A percentile compares a stretch with the other conserved stretches of the same genome.
Conservation (phyloP, 2,797 vertebrate species). For the Champsocephalus gunnari region DNA sequence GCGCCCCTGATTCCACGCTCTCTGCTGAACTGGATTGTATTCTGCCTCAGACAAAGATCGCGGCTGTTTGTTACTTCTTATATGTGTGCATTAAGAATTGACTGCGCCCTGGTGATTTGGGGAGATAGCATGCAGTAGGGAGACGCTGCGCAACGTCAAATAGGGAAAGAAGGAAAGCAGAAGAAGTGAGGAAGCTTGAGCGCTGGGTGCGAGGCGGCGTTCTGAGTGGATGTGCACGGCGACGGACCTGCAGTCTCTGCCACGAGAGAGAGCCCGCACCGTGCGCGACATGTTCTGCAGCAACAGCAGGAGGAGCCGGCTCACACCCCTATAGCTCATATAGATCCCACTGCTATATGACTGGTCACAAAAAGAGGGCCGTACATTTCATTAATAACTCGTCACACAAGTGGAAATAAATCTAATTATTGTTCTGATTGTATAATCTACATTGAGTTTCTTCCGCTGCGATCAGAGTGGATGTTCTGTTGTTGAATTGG, state of each 20-base stretch:
- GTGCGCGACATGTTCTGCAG: constrained; percentile 15
- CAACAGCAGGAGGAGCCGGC: constrained; percentile 15
- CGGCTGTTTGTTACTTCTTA: constrained; percentile 52
- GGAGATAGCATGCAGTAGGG: constrained; percentile 49
- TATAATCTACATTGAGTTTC: background rate
- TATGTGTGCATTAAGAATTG: constrained; percentile 64
- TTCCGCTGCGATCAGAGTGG: constrained; percentile 10
- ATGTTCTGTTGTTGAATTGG: background rate
- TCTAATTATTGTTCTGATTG: constrained; percentile 6
- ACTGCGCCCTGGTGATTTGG: constrained; percentile 52
- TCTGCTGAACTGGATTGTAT: constrained; percentile 34
- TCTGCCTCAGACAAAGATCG: constrained; percentile 56
- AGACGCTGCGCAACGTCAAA: constrained; percentile 52
- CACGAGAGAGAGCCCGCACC: background rate
- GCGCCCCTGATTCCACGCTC: constrained; percentile 42
- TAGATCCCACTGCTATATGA: background rate
- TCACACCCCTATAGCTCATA: background rate
- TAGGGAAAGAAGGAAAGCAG: background rate
- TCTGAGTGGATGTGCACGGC: background rate
- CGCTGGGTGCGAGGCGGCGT: constrained; percentile 12
- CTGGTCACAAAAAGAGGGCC: background rate
- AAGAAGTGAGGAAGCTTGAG: constrained; percentile 11
- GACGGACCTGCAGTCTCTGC: constrained; percentile 24
- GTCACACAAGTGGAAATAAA: background rate
- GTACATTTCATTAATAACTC: constrained; percentile 3